Base-by-base conservation (phyloP, 2,888 invertebrate genomes). In the Phytoseiulus persimilis region DNA sequence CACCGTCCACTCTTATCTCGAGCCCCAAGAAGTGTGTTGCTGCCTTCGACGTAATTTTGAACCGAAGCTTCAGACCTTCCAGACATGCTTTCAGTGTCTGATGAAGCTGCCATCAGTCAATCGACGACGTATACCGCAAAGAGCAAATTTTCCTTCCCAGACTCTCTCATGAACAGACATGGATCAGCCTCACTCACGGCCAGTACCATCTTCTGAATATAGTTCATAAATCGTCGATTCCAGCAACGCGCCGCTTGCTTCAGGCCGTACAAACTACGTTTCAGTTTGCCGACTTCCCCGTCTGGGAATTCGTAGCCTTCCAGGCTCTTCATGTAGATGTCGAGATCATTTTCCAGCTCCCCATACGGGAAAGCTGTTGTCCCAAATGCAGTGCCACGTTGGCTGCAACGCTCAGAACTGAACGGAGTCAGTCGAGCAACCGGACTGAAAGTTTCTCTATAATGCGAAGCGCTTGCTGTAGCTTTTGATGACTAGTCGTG, bases 41-140 rank as follows among this genome's bases (percentile, higher is more conserved):
- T 5, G 18, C 18, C 18, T 65, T 65, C 23, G 65, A 3, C 18
- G 32, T 33, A 1, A 39, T 90, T n/a, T 83, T 90, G 90, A 46
- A 31, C 65, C 23, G 83, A 23, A 33, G 31, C 23, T 14, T 32
- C 23, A 31, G 39, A 1, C n/a, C 32, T 65, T 31, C 83, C 28
- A 45, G 14, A 32, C 18, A 23, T n/a, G 9, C 1, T 31, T 31
- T 31, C 31, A 32, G 33, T 3, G 33, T 83, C 89, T 31, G 23
- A 31, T 9, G 46, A 89, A 6, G 46, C 45, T 9, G 46, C 45
- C 14, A 89, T 23, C 23, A 90, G 32, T 2, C 90, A 83, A 39
- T 91, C 91, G 89, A 91, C 91, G n/a, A 91, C 91, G 90, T 91
- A 91, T 0, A 91, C 46, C n/a, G 90, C 90, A 0, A 91, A 11